These are phyloP conservation scores for Brachyrhaphis roseni DNA, from an alignment of 2,797 vertebrate species.

Conservation along the genomic window DNA sequence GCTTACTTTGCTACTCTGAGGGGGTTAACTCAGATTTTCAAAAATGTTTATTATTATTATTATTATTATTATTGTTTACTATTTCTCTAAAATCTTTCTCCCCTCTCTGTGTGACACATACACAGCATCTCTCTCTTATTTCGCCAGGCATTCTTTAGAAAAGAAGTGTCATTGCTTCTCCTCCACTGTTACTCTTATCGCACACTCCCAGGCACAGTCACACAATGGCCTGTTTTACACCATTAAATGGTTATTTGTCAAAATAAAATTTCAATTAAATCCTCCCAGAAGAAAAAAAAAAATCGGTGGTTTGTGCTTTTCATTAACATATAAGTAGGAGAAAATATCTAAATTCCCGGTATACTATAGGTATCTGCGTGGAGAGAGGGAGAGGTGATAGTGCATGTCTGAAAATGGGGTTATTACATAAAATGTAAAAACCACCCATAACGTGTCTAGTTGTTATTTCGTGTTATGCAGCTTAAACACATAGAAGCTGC, in stretches of 20 bases:
- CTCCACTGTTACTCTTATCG: conserved; percentile 82
- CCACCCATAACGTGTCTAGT: background rate
- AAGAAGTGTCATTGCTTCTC: conserved; percentile 81
- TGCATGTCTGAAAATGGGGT: conserved; percentile 9
- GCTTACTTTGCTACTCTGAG: conserved; percentile 67
- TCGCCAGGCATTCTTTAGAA: conserved; percentile 63
- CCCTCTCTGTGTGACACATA: conserved; percentile 11
- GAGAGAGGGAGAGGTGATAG: background rate
- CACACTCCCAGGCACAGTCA: conserved; percentile 77
- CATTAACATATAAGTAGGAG: conserved; percentile 42
- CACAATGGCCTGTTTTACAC: conserved; percentile 85
- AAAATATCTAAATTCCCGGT: conserved; percentile 38
- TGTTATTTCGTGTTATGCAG: conserved; percentile 6
- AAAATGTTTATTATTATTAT: conserved; percentile 19
- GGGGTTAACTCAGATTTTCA: conserved; percentile 51
- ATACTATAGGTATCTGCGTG: background rate
- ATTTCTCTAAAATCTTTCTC: conserved; percentile 60
- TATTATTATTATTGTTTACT: conserved; percentile 50
- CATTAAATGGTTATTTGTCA: conserved; percentile 87
- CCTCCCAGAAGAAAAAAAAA: conserved; percentile 54
- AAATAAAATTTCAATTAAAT: conserved; percentile 87
- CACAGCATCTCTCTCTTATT: conserved; percentile 24
- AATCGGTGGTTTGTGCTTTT: conserved; percentile 61
- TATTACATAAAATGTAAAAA: conserved; percentile 10
- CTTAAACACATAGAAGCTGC: conserved; percentile 20